Evolutionary conservation across 2,113 vertebrate species (phyloP).

Genomic region (Pelodiscus sinensis): DNA sequence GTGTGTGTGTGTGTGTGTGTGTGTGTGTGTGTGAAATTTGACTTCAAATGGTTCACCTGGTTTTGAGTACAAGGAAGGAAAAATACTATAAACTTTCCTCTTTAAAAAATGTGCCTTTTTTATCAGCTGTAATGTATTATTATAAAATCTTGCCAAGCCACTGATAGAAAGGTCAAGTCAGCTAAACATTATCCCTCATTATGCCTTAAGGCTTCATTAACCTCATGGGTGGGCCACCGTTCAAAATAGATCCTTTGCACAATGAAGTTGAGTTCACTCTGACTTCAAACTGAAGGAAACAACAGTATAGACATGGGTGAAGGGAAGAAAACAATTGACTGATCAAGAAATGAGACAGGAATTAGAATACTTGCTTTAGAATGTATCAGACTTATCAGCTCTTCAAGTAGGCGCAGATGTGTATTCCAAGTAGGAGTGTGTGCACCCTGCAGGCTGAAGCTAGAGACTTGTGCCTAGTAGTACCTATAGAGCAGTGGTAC

Average conservation of each 20-base stretch:
- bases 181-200: conserved; percentile 3
- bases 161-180: conserved; percentile 12
- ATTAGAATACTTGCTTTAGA: not conserved
- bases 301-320: not conserved
- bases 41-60: not conserved
- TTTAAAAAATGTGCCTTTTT: not conserved
- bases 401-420: no score
- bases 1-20: fast-evolving
- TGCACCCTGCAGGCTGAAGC: not conserved
- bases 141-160: conserved; percentile 1
- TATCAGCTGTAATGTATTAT: conserved; percentile 30
- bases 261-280: not conserved
- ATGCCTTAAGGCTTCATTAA: not conserved
- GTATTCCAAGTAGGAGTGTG: no score
- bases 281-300: not conserved
- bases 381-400: not conserved
- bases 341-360: not conserved
- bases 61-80: conserved; percentile 8
- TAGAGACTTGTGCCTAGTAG: not conserved
- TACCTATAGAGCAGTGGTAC: not conserved
- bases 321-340: not conserved
- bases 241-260: not conserved
- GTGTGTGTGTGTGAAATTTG: not conserved
- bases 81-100: not conserved
- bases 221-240: not conserved